phyloP scores from a whole-genome alignment of 2,888 invertebrate species.

The Pheosia gnoma region DNA sequence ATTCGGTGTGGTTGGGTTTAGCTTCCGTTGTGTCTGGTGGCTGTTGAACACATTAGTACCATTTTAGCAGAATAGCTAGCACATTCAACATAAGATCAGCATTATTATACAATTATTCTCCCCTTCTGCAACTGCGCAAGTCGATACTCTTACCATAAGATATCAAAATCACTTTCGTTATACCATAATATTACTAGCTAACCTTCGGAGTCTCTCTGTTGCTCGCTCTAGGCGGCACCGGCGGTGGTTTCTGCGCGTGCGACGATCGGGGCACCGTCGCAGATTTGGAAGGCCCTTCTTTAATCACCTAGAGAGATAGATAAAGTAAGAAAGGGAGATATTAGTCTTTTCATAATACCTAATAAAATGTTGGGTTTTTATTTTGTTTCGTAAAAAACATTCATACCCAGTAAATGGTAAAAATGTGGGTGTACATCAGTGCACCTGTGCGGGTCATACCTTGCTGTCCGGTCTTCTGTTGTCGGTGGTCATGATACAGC shows the following conservation, averaged over 20 bases:
- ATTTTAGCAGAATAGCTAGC: not conserved
- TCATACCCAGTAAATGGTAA: no score
- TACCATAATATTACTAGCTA: not conserved
- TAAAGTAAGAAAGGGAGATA: no score
- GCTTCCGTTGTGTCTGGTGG: slow-evolving; percentile 44
- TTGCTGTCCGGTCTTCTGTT: slow-evolving; percentile 56
- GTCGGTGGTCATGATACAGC: slow-evolving; percentile 45
- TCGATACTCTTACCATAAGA: not conserved
- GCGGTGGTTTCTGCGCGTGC: slow-evolving; percentile 68
- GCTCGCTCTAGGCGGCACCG: slow-evolving; percentile 68
- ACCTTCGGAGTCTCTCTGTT: slow-evolving; percentile 60
- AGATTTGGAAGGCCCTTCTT: slow-evolving; percentile 67
- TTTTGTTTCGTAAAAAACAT: no score
- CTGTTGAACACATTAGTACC: slow-evolving; percentile 33
- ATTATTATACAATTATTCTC: no score
- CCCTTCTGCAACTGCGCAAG: no score
- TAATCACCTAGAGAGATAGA: slow-evolving; percentile 41
- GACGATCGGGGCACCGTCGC: slow-evolving; percentile 70
- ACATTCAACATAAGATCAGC: no score
- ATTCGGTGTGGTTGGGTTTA: slow-evolving; percentile 67
- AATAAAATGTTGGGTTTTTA: no score
- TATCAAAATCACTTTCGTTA: not conserved
- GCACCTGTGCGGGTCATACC: slow-evolving; percentile 36
- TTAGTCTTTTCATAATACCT: no score
- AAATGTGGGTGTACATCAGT: no score